A percentile compares a stretch with the other conserved stretches of the same genome.
Evolutionary conservation across 2,113 vertebrate genomes (phyloP).

Genomic region (Propithecus coquereli): DNA sequence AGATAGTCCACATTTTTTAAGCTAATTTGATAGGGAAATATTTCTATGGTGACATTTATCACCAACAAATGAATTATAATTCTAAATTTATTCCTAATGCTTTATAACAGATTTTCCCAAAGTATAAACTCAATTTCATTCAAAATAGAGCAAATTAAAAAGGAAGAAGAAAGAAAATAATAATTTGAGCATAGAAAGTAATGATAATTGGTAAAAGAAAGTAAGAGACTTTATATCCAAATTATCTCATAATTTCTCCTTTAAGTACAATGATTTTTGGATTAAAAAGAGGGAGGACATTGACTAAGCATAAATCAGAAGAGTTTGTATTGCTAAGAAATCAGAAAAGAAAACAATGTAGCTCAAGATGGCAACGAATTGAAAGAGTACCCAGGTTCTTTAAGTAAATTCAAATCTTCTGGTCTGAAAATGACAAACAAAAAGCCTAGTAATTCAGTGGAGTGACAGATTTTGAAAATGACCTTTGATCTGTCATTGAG

Average conservation of each 20-base stretch:
- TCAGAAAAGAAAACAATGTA: background rate
- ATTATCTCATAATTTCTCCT: background rate
- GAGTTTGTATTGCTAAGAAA: background rate
- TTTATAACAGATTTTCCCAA: background rate
- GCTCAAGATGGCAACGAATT: background rate
- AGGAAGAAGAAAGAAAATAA: background rate
- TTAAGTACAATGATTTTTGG: background rate
- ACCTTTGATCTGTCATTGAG: background rate
- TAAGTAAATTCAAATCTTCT: background rate
- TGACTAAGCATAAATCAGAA: background rate
- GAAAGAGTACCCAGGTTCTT: background rate
- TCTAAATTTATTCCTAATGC: conserved; percentile 40
- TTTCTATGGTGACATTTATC: conserved; percentile 40
- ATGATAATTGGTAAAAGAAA: background rate
- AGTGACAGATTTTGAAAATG: background rate
- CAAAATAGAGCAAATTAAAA: conserved; percentile 16
- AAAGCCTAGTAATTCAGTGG: background rate
- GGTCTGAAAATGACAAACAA: background rate
- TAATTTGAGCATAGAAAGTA: background rate
- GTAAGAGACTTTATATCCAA: background rate
- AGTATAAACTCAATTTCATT: conserved; percentile 12
- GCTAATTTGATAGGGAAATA: conserved; percentile 53
- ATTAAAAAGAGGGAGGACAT: background rate
- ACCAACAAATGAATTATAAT: conserved; percentile 49
- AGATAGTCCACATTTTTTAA: conserved; percentile 34